A percentile compares a stretch with the other conserved stretches of the same genome.
phyloP scores from a whole-genome alignment of 2,113 vertebrate genomes.

The Passer domesticus region DNA sequence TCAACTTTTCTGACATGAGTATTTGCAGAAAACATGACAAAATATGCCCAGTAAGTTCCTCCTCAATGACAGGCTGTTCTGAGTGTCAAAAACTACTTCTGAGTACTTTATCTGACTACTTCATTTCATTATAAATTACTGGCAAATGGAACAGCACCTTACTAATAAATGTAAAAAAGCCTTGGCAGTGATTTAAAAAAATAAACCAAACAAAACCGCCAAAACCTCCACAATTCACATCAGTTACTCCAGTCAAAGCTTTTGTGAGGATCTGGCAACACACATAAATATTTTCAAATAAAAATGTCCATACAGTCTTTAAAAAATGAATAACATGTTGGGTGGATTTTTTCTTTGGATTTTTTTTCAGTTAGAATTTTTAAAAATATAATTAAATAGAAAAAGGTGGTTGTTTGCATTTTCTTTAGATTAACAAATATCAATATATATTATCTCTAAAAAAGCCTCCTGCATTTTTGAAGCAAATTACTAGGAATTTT shows the following conservation, averaged over 20 bases:
- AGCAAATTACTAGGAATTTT: background rate
- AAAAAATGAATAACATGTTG: background rate
- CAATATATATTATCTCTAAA: background rate
- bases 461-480: background rate
- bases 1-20: background rate
- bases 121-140: background rate
- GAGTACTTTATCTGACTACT: background rate
- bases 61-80: background rate
- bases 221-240: background rate
- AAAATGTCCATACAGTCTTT: background rate
- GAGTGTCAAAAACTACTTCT: background rate
- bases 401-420: background rate
- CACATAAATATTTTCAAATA: background rate
- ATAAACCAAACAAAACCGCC: background rate
- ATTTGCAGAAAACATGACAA: background rate
- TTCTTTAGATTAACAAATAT: background rate
- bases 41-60: background rate
- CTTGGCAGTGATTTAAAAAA: background rate
- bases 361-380: background rate
- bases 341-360: rapidly evolving
- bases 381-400: background rate
- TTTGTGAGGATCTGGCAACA: background rate
- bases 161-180: background rate
- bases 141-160: background rate
- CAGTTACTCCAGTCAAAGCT: background rate